Conservation (phyloP, 2,888 invertebrate species). For the Patella depressa region DNA sequence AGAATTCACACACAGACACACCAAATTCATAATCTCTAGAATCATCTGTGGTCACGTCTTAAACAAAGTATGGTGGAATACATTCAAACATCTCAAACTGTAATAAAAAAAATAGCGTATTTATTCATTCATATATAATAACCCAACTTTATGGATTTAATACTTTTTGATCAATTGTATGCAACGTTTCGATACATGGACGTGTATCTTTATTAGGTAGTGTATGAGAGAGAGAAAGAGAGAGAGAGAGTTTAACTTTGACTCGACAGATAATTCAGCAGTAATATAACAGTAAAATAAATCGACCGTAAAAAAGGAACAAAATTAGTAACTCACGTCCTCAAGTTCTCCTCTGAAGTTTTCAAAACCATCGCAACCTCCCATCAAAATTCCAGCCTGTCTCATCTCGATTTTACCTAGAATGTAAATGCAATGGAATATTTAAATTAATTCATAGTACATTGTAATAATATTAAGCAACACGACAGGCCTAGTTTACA, state of each 20-base stretch:
- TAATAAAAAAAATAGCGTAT: neutral
- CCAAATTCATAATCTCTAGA: no score
- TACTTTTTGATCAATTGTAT: no score
- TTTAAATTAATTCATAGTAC: neutral
- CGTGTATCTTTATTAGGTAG: no score
- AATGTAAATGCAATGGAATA: neutral
- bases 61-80: neutral
- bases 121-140: neutral
- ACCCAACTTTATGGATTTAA: neutral
- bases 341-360: constrained; percentile 54
- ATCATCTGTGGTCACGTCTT: no score
- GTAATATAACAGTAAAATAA: neutral
- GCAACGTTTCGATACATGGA: no score
- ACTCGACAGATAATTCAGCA: neutral
- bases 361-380: constrained; percentile 44
- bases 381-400: constrained; percentile 46
- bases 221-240: neutral
- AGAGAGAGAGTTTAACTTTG: no score
- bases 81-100: constrained; percentile 3
- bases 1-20: no score
- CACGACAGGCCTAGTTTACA: no score
- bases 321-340: constrained; percentile 42
- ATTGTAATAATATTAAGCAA: no score
- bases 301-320: neutral
- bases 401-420: constrained; percentile 47